Evolutionary conservation across 2,113 vertebrate species (phyloP), one percentile per base, ranked within the genome.

Genomic region (Halichoeres trimaculatus): DNA sequence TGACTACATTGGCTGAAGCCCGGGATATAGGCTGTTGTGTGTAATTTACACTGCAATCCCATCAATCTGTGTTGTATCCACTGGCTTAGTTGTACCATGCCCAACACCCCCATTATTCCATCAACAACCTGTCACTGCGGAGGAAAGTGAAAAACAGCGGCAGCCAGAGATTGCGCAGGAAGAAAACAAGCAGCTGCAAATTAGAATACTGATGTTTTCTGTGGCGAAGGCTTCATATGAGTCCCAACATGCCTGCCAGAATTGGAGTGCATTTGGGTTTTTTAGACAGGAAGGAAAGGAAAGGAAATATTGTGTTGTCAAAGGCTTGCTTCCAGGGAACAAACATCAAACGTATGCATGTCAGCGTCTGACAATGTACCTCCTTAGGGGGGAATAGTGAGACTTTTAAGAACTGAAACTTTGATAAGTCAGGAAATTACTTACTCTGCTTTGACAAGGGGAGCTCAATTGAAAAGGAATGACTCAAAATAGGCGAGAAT

Each of bases 271-370:
- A 64, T 84, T 70, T 76, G 47, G 78, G 71, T 85, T 74, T n/a
- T 78, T 69, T 74, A 76, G 78, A 74, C 13, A 51, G 57, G 34
- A 50, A n/a, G 48, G 23, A 66, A 74, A n/a, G 48, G 23, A 66
- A 74, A 69, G 53, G 69, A 74, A 82, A 67, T 66, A 67, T 51
- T 68, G 36, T 40, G 68, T 65, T 67, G 76, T 82, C 74, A 87
- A 74, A 77, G 52, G 66, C 52, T 70, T 67, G 77, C 85, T 86
- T 72, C 72, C 59, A 85, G 80, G 73, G 73, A 86, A 82, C 83
- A 87, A 81, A 88, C 71, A 66, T 88, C 66, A 88, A 64, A 81
- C 16, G 20, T 54, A n/a, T 40, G 14, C 35, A 47, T 70, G 69
- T 47, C 36, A 61, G 51, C 16, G 56, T 53, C 64, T 68, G 75